Conservation (phyloP, 2,113 vertebrate species). For the Clarias magur region DNA sequence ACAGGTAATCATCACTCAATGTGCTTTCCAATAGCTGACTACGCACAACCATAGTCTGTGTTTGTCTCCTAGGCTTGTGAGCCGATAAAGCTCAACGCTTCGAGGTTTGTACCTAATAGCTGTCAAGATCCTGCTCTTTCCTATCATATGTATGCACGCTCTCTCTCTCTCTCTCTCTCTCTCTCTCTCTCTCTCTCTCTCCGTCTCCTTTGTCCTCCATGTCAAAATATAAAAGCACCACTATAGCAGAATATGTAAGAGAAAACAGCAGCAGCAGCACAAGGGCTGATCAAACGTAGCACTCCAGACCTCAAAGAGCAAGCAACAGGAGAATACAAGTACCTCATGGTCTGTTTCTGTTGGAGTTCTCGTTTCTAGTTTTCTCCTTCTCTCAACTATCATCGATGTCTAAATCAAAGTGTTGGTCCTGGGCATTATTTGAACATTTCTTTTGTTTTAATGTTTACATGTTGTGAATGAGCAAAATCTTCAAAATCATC, state of each 20-base stretch:
- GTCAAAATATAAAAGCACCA: neutral
- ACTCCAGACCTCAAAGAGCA: slow-evolving; percentile 15
- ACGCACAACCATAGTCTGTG: slow-evolving; percentile 18
- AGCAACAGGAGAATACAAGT: neutral
- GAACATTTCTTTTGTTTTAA: neutral
- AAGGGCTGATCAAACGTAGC: slow-evolving; percentile 32
- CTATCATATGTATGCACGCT: neutral
- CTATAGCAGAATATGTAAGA: slow-evolving; percentile 29
- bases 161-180: neutral
- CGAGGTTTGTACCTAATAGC: slow-evolving; percentile 2
- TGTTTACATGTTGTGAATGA: neutral
- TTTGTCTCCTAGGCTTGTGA: neutral
- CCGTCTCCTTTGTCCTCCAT: neutral
- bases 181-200: neutral
- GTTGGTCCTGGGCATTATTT: slow-evolving; percentile 1
- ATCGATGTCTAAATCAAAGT: slow-evolving; percentile 25
- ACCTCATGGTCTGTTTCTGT: slow-evolving; percentile 5
- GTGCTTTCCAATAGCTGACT: slow-evolving; percentile 36
- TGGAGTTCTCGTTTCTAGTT: neutral
- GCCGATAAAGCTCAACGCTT: neutral
- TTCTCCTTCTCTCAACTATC: neutral
- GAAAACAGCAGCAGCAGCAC: neutral
- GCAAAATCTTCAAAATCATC: neutral
- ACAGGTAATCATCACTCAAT: slow-evolving; percentile 30
- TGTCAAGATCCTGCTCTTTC: slow-evolving; percentile 6